These are phyloP conservation scores for Malachius bipustulatus DNA, from an alignment of 2,888 invertebrate genomes.

Conservation along the genomic window DNA sequence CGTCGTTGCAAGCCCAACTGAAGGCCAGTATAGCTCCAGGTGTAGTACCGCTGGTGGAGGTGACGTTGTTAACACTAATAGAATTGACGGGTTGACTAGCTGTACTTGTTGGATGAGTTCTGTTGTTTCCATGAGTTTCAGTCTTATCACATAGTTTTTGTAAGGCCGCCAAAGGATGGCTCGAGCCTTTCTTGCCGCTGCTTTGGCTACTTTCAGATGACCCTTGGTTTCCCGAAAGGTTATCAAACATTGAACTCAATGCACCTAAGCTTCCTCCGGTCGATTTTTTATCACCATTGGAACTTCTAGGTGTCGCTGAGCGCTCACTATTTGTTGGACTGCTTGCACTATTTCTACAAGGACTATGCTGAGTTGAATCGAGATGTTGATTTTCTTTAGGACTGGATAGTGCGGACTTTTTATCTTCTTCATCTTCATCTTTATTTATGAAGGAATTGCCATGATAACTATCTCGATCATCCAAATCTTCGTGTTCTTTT, in stretches of 20 bases:
- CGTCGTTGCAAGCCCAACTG: constrained; percentile 91
- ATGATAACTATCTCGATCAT: constrained; percentile 34
- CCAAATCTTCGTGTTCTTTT: constrained; percentile 35
- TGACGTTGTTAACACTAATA: constrained; percentile 30
- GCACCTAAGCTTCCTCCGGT: constrained; percentile 64
- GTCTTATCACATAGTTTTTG: constrained; percentile 95
- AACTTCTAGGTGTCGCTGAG: constrained; percentile 62
- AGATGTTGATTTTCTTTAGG: constrained; percentile 30
- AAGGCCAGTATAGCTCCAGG: constrained; percentile 80
- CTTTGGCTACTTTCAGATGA: constrained; percentile 36
- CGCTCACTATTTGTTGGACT: constrained; percentile 70
- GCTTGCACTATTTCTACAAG: constrained; percentile 46
- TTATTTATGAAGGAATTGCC: constrained; percentile 30
- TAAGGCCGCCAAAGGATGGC: constrained; percentile 87
- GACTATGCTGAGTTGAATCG: constrained; percentile 40
- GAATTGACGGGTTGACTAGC: constrained; percentile 33
- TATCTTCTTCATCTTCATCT: constrained; percentile 32
- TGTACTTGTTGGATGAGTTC: constrained; percentile 29
- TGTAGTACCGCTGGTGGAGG: constrained; percentile 42
- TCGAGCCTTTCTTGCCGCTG: constrained; percentile 54
- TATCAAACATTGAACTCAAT: constrained; percentile 83
- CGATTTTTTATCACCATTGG: constrained; percentile 45
- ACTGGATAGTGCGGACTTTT: constrained; percentile 32
- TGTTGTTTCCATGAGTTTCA: constrained; percentile 54
- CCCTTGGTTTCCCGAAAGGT: constrained; percentile 50